Evolutionary conservation across 2,113 vertebrate species (phyloP).

Genomic region (Toxostoma redivivum): DNA sequence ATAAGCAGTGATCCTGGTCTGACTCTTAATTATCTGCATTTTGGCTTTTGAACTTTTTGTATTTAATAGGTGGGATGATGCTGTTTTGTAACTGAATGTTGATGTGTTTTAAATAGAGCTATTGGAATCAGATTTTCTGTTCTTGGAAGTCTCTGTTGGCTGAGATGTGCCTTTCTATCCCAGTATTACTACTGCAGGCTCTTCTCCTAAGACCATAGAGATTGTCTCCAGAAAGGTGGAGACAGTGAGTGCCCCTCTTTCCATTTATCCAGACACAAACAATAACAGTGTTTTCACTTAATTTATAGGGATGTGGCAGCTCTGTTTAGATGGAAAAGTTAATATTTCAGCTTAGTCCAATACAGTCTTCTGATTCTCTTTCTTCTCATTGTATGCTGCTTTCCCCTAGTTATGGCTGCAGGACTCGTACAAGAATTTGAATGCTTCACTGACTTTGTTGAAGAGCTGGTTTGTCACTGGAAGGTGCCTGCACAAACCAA

Average conservation of each 20-base stretch:
- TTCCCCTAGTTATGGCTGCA: slow-evolving; percentile 13
- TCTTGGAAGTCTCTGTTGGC: background rate
- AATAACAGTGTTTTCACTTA: background rate
- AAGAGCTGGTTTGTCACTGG: slow-evolving; percentile 65
- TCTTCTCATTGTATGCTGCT: background rate
- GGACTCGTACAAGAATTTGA: background rate
- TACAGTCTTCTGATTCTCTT: background rate
- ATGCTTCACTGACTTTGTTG: slow-evolving; percentile 64
- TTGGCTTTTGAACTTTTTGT: background rate
- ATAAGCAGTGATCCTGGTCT: background rate
- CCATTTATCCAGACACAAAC: background rate
- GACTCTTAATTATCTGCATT: background rate
- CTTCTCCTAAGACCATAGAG: accelerated
- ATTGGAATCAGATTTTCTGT: background rate
- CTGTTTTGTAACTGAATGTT: background rate
- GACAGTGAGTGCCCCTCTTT: background rate
- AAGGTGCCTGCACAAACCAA: background rate
- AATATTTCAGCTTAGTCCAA: background rate
- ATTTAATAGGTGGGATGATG: background rate
- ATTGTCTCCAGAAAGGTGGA: background rate
- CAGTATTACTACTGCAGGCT: background rate
- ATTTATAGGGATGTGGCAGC: background rate
- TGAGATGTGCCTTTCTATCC: background rate
- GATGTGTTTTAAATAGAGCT: background rate
- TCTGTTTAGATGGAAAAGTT: background rate